phyloP scores from a whole-genome alignment of 2,797 vertebrate genomes.

The Hozukius guyotensis region DNA sequence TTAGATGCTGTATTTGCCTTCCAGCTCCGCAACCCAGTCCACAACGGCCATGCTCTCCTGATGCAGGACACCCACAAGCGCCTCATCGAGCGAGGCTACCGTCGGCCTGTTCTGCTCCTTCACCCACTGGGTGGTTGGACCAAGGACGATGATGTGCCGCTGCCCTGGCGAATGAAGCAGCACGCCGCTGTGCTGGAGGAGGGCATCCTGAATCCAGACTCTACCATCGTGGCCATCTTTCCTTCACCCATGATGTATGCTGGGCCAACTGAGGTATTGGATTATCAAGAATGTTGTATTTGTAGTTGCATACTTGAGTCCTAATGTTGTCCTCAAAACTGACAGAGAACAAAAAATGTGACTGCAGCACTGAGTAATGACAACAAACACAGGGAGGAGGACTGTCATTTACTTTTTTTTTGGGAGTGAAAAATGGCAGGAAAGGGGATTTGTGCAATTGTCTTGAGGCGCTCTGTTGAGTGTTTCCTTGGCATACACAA shows the following conservation, averaged over 20 bases:
- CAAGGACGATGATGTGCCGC: slow-evolving; percentile 96
- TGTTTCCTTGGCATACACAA: slow-evolving; percentile 40
- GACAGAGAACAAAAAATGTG: slow-evolving; percentile 13
- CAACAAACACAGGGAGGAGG: neutral
- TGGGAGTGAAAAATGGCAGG: slow-evolving; percentile 44
- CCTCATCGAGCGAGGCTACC: slow-evolving; percentile 92
- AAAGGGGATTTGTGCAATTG: slow-evolving; percentile 43
- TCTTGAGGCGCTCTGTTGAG: slow-evolving; percentile 36
- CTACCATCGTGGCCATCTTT: slow-evolving; percentile 96
- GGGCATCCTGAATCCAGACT: slow-evolving; percentile 88
- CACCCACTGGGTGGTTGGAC: slow-evolving; percentile 98
- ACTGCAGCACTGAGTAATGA: slow-evolving; percentile 12
- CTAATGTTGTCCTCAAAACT: slow-evolving; percentile 27
- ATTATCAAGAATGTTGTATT: slow-evolving; percentile 2
- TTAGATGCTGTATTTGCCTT: slow-evolving; percentile 97
- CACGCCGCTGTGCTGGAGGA: slow-evolving; percentile 96
- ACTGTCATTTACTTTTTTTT: slow-evolving; percentile 15
- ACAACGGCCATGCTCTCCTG: slow-evolving; percentile 94
- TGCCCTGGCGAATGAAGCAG: slow-evolving; percentile 96
- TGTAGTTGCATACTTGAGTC: slow-evolving; percentile 10
- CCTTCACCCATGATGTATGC: slow-evolving; percentile 99
- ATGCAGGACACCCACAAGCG: slow-evolving; percentile 97
- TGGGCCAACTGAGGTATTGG: slow-evolving; percentile 95
- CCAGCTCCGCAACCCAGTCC: slow-evolving; percentile 96
- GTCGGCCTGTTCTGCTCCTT: slow-evolving; percentile 92